Conservation (phyloP, 1,140 invertebrate genomes). For the Potamilus streckersoni region DNA sequence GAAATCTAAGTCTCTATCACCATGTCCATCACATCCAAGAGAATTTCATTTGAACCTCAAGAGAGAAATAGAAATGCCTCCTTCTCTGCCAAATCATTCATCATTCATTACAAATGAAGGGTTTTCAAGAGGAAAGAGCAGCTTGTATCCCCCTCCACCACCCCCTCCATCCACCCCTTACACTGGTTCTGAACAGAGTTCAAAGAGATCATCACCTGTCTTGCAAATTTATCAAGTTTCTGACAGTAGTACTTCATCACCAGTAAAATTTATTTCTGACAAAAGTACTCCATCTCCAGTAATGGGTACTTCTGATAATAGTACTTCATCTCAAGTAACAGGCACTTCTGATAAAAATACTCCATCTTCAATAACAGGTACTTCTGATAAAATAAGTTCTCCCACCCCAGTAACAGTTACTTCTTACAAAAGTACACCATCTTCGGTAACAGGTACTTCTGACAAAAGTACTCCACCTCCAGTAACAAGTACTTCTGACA, state of each 20-base stretch:
- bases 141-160: constrained; percentile 10
- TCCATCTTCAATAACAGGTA: not conserved
- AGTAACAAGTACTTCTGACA: not conserved
- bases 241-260: not conserved
- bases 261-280: not conserved
- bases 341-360: not conserved
- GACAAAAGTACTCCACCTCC: not conserved
- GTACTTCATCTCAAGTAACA: not conserved
- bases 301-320: not conserved
- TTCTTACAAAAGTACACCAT: not conserved
- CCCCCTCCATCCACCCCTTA: constrained; percentile 25
- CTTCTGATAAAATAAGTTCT: not conserved
- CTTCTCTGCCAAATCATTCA: not conserved
- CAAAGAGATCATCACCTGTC: not conserved
- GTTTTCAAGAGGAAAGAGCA: not conserved
- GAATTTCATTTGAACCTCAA: constrained; percentile 2
- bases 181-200: constrained; percentile 16
- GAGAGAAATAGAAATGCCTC: constrained; percentile 21
- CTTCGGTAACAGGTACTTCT: not conserved
- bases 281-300: not conserved
- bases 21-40: not conserved
- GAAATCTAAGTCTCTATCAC: not conserved
- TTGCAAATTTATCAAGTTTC: not conserved
- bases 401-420: not conserved
- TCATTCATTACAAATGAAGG: not conserved